Conservation (phyloP, 2,888 invertebrate genomes). For the Andrena flavipes region DNA sequence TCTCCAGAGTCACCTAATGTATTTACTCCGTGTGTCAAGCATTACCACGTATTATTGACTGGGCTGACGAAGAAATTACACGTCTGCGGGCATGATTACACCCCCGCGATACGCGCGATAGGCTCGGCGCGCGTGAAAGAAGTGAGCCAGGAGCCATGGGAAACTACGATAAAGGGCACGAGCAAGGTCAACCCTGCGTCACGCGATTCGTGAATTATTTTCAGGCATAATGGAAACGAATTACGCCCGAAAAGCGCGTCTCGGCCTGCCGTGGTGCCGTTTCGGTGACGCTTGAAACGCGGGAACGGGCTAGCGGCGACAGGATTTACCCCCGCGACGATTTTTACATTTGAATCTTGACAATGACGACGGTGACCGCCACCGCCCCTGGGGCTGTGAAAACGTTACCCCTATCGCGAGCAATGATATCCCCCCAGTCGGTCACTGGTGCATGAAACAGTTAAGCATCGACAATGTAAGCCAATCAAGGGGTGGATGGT, state of each 20-base stretch:
- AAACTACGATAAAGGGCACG: conserved; percentile 33
- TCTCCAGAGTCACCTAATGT: background rate
- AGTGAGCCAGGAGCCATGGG: conserved; percentile 7
- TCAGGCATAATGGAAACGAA: conserved; percentile 25
- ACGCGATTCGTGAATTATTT: conserved; percentile 59
- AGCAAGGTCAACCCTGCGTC: conserved; percentile 27
- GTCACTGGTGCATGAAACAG: conserved; percentile 85
- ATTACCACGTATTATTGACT: conserved; percentile 28
- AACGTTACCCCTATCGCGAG: conserved; percentile 84
- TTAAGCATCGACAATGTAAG: conserved; percentile 85
- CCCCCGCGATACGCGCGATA: conserved; percentile 15
- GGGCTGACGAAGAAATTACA: conserved; percentile 34
- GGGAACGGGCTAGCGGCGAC: conserved; percentile 2
- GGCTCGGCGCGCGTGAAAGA: background rate
- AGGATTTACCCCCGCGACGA: conserved; percentile 32
- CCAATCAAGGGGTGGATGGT: conserved; percentile 81
- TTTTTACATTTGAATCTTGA: conserved; percentile 73
- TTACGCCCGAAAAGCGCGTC: conserved; percentile 18
- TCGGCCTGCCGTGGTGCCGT: conserved; percentile 19
- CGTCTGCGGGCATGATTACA: background rate
- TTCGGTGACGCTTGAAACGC: conserved; percentile 27
- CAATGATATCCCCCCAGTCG: conserved; percentile 81
- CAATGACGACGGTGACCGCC: conserved; percentile 62
- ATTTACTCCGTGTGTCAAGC: conserved; percentile 20
- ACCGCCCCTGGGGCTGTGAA: conserved; percentile 76